These are phyloP conservation scores for Grantiella picta DNA, from an alignment of 2,113 vertebrate species.

Conservation along the genomic window DNA sequence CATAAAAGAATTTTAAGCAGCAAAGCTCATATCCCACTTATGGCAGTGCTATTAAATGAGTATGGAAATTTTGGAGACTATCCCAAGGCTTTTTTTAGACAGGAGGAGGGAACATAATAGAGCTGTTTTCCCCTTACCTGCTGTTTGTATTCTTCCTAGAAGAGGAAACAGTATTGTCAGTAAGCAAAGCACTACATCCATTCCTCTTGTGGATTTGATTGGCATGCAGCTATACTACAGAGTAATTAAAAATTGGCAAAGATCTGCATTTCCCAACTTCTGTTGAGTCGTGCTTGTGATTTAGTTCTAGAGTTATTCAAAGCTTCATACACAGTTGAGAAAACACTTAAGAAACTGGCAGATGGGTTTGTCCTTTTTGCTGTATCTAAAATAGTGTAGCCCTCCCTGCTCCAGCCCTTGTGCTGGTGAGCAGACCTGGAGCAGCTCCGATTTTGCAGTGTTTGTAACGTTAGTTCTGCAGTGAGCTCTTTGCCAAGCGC, in stretches of 20 bases:
- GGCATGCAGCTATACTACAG: not conserved
- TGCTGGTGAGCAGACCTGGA: not conserved
- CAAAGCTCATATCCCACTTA: not conserved
- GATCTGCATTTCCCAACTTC: not conserved
- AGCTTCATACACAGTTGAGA: not conserved
- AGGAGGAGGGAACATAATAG: not conserved
- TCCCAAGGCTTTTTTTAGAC: not conserved
- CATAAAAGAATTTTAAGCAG: not conserved
- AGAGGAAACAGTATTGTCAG: not conserved
- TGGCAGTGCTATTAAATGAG: not conserved
- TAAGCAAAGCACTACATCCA: not conserved
- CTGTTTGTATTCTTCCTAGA: not conserved
- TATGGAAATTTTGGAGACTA: not conserved
- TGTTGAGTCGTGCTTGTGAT: not conserved
- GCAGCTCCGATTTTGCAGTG: not conserved
- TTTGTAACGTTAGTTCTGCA: not conserved
- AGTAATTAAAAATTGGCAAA: not conserved
- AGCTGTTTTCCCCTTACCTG: not conserved
- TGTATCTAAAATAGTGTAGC: not conserved
- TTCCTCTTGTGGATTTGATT: not conserved
- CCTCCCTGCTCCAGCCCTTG: not conserved
- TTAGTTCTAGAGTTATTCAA: not conserved
- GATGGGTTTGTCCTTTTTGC: not conserved
- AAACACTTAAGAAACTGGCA: not conserved
- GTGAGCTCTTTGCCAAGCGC: not conserved